These are phyloP conservation scores for Hippoglossus hippoglossus DNA, from an alignment of 2,797 vertebrate species.

Conservation along the genomic window DNA sequence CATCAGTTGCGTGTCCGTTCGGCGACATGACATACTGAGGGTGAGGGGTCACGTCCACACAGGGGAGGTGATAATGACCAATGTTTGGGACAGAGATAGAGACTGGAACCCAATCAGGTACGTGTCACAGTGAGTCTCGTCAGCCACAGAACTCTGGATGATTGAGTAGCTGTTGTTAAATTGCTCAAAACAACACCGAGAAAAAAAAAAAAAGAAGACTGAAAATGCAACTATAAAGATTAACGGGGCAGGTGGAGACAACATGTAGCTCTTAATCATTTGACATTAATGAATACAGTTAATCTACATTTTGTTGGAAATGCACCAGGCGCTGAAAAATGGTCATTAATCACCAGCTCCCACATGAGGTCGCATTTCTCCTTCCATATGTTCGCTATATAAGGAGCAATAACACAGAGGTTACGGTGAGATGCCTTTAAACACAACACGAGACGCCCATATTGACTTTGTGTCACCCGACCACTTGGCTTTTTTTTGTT, in stretches of 20 bases:
- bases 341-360: conserved; percentile 44
- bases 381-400: conserved; percentile 35
- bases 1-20: conserved; percentile 26
- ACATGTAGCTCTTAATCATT: background rate
- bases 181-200: background rate
- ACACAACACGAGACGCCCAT: conserved; percentile 67
- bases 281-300: conserved; percentile 42
- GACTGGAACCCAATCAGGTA: conserved; percentile 51
- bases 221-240: conserved; percentile 17
- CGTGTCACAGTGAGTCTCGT: conserved; percentile 60
- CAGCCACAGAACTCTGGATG: conserved; percentile 14
- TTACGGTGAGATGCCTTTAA: conserved; percentile 72
- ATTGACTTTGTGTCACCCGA: conserved; percentile 85
- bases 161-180: conserved; percentile 26
- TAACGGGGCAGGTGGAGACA: background rate
- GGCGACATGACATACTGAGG: conserved; percentile 46
- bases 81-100: conserved; percentile 49
- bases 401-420: conserved; percentile 66
- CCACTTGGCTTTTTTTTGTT: conserved; percentile 84
- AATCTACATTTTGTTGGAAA: conserved; percentile 32
- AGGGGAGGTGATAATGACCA: conserved; percentile 65
- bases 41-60: conserved; percentile 50
- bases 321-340: conserved; percentile 15
- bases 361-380: conserved; percentile 17
- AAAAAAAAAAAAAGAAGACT: conserved; percentile 15